Percentiles rank a stretch among this genome's conserved stretches.
phyloP scores from a whole-genome alignment of 2,888 invertebrate species.

The Tipula unca region DNA sequence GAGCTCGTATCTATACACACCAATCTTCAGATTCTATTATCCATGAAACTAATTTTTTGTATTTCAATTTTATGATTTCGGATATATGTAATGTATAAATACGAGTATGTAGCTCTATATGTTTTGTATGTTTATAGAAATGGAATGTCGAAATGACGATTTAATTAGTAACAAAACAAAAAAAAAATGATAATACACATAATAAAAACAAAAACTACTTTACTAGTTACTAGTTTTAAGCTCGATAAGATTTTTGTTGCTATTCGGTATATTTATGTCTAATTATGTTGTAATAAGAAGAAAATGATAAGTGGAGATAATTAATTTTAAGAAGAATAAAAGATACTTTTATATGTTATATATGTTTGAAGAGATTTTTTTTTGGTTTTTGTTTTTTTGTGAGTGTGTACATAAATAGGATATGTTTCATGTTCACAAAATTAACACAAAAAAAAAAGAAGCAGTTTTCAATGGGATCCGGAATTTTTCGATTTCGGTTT shows the following conservation, averaged over 20 bases:
- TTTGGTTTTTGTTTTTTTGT: neutral
- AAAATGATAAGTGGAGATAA: constrained; percentile 3
- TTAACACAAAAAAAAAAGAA: neutral
- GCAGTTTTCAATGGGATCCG: neutral
- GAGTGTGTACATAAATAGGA: neutral
- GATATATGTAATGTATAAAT: neutral
- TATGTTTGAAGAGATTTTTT: neutral
- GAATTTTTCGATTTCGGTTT: neutral
- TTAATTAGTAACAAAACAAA: constrained; percentile 2
- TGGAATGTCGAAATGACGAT: neutral
- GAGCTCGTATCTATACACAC: neutral
- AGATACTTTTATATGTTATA: neutral
- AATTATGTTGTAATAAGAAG: neutral
- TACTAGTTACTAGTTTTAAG: neutral
- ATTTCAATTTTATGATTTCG: neutral
- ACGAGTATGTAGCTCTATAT: neutral
- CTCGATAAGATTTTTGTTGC: neutral
- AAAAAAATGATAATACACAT: constrained; percentile 1
- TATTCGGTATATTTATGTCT: neutral
- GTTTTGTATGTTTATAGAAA: neutral
- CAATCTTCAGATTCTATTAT: neutral
- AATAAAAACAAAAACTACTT: neutral
- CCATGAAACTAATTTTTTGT: neutral
- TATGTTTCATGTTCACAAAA: neutral
- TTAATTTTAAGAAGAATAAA: neutral